Evolutionary conservation across 2,113 vertebrate species (phyloP).

Genomic region (Neogale vison): DNA sequence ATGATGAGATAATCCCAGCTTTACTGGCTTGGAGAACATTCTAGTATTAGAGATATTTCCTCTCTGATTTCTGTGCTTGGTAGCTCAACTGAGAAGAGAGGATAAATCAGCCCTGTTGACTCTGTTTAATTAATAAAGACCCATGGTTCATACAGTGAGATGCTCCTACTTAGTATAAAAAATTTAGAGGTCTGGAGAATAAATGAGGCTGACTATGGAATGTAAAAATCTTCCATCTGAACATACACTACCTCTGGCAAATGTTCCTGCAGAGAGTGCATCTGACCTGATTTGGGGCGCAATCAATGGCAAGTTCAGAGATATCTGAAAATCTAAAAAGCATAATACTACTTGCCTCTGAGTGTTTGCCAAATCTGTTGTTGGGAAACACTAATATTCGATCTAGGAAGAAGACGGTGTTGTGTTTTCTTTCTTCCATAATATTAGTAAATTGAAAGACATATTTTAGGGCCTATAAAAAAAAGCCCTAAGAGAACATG

Average conservation of each 20-base stretch:
- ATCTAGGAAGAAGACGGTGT: constrained; percentile 70
- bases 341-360: constrained; percentile 56
- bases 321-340: constrained; percentile 63
- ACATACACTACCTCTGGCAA: constrained; percentile 48
- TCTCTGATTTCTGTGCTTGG: constrained; percentile 69
- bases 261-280: constrained; percentile 22
- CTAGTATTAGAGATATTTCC: constrained; percentile 81
- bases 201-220: constrained; percentile 48
- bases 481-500: constrained; percentile 62
- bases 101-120: constrained; percentile 55
- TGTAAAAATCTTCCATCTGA: constrained; percentile 30
- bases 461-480: constrained; percentile 76
- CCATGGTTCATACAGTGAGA: constrained; percentile 42
- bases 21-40: constrained; percentile 84
- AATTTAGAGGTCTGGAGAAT: constrained; percentile 63
- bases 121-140: constrained; percentile 70
- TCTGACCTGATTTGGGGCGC: constrained; percentile 70
- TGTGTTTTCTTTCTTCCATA: constrained; percentile 72
- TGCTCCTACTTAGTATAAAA: constrained; percentile 58
- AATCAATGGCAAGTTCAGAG: constrained; percentile 58
- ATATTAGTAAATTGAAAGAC: constrained; percentile 73
- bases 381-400: constrained; percentile 71
- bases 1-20: constrained; percentile 85
- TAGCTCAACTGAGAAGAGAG: constrained; percentile 67
- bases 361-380: constrained; percentile 71